phyloP scores from a whole-genome alignment of 1,140 invertebrate species.

The Scaptomyza pallida region DNA sequence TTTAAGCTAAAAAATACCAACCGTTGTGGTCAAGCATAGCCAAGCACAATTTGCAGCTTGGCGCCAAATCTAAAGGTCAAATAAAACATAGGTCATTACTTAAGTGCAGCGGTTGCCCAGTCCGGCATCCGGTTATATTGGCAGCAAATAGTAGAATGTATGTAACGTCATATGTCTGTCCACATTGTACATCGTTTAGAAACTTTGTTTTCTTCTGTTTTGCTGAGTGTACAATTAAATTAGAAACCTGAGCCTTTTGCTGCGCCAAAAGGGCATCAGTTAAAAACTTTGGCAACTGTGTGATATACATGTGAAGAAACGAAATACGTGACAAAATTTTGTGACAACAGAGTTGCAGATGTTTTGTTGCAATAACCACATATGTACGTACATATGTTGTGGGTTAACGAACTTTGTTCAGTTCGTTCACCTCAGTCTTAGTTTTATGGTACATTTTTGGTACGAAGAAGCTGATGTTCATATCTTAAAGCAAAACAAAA shows the following conservation, averaged over 20 bases:
- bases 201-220: conserved; percentile 33
- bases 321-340: conserved; percentile 72
- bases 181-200: conserved; percentile 16
- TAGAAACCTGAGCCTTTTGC: conserved; percentile 62
- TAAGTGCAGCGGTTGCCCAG: conserved; percentile 1
- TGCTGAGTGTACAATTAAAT: conserved; percentile 67
- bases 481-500: too few relatives aligned
- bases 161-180: neutral
- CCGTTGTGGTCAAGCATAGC: conserved; percentile 6
- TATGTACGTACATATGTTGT: too few relatives aligned
- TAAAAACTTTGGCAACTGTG: conserved; percentile 39
- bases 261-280: conserved; percentile 27
- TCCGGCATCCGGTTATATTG: conserved; percentile 14
- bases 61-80: conserved; percentile 58
- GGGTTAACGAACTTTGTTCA: conserved; percentile 35
- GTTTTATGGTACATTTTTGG: neutral
- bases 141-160: conserved; percentile 32
- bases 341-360: conserved; percentile 32
- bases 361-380: conserved; percentile 3
- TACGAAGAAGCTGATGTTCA: neutral
- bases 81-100: conserved; percentile 10
- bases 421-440: conserved; percentile 28
- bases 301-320: conserved; percentile 51
- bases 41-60: conserved; percentile 20
- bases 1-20: conserved; percentile 44